phyloP scores from a whole-genome alignment of 1,140 invertebrate genomes.

The Tyrophagus putrescentiae region DNA sequence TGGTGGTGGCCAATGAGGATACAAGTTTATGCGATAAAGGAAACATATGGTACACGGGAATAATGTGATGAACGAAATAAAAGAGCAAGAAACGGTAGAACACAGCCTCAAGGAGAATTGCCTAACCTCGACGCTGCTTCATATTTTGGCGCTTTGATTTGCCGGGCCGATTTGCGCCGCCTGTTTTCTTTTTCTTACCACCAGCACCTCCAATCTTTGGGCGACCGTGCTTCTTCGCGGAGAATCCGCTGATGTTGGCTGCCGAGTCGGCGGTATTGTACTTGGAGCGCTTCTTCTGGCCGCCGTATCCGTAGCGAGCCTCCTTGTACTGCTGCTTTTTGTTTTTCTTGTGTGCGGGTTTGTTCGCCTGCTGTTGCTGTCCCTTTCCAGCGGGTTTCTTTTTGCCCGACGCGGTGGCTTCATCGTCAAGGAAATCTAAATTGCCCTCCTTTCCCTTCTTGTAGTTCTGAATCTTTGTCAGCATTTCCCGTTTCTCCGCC shows the following conservation, averaged over 20 bases:
- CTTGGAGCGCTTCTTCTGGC: conserved; percentile 79
- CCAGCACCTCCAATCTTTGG: background rate
- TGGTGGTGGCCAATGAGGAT: no score
- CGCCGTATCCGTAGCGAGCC: conserved; percentile 83
- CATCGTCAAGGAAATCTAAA: conserved; percentile 65
- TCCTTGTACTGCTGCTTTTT: conserved; percentile 44
- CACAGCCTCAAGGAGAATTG: no score
- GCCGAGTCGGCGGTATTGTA: conserved; percentile 64
- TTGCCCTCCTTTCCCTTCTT: conserved; percentile 62
- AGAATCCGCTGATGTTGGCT: conserved; percentile 23
- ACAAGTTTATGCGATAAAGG: no score
- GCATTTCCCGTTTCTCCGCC: conserved; percentile 35
- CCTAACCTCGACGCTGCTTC: background rate
- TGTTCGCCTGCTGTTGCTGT: conserved; percentile 29
- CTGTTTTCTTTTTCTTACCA: conserved; percentile 3
- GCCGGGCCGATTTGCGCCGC: conserved; percentile 4
- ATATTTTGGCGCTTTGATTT: conserved; percentile 7
- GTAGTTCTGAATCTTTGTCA: conserved; percentile 41
- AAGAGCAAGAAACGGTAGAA: no score
- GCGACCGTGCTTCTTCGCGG: background rate
- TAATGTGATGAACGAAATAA: no score
- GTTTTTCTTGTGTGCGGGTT: conserved; percentile 32
- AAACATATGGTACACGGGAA: no score
- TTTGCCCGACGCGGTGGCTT: conserved; percentile 39
- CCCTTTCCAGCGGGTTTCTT: conserved; percentile 5